Conservation (phyloP, 2,113 vertebrate species). For the Kryptolebias marmoratus region DNA sequence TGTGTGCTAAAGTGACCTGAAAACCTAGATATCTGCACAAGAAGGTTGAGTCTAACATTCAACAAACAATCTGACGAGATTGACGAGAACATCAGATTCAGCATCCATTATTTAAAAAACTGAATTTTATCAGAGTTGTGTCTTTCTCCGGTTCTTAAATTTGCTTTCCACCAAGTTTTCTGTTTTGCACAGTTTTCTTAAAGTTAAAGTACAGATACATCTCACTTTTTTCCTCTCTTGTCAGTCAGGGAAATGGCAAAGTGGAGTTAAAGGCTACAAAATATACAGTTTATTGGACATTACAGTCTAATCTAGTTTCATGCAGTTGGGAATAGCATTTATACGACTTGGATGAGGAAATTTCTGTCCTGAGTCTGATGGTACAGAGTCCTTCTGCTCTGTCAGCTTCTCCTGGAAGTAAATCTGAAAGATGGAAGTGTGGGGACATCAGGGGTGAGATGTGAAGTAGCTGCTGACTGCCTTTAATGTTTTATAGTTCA, state of each 20-base stretch:
- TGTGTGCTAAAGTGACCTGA: no score
- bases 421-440: conserved; percentile 29
- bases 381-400: background rate
- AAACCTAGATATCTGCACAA: background rate
- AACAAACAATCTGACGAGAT: background rate
- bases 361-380: background rate
- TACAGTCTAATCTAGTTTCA: background rate
- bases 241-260: background rate
- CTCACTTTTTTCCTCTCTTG: no score
- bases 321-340: background rate
- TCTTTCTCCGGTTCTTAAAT: no score
- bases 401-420: background rate
- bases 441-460: conserved; percentile 9
- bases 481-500: conserved; percentile 40
- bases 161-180: no score
- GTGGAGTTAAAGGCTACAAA: background rate
- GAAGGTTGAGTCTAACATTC: background rate
- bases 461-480: conserved; percentile 38
- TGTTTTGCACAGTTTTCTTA: no score
- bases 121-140: no score
- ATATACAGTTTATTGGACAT: background rate
- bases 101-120: no score
- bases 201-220: no score
- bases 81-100: background rate
- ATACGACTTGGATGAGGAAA: background rate